Percentiles rank a stretch among this genome's conserved stretches.
These are phyloP conservation scores for Paradoxurus hermaphroditus DNA, from an alignment of 2,113 vertebrate species.

Conservation along the genomic window DNA sequence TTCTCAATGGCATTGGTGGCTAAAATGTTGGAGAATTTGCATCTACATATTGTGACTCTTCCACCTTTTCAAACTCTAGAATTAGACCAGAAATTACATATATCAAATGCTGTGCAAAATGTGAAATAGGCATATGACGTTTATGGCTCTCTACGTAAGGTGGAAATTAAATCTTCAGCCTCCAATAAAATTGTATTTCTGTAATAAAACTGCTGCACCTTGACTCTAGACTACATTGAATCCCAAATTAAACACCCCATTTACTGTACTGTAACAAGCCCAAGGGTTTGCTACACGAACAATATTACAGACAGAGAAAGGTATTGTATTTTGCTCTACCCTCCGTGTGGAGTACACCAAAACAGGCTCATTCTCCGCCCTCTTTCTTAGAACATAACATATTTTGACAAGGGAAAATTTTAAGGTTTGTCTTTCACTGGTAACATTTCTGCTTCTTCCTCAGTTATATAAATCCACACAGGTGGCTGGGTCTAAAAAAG, in stretches of 20 bases:
- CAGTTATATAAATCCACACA: constrained; percentile 74
- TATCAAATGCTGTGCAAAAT: constrained; percentile 68
- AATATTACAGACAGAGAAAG: constrained; percentile 73
- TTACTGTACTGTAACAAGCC: constrained; percentile 80
- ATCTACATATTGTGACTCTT: constrained; percentile 52
- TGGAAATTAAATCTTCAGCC: constrained; percentile 82
- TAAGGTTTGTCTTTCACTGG: constrained; percentile 48
- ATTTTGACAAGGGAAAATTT: constrained; percentile 5
- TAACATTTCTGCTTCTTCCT: constrained; percentile 62
- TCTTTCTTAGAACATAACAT: constrained; percentile 39
- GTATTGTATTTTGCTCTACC: constrained; percentile 73
- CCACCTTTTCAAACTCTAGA: constrained; percentile 68
- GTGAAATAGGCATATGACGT: constrained; percentile 72
- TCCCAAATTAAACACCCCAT: constrained; percentile 85
- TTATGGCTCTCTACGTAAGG: constrained; percentile 63
- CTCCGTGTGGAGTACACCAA: constrained; percentile 59
- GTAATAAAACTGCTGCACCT: constrained; percentile 83
- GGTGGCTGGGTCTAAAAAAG: constrained; percentile 67
- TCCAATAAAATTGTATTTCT: constrained; percentile 81
- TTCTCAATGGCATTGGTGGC: constrained; percentile 34
- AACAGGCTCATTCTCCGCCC: constrained; percentile 42
- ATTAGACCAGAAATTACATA: constrained; percentile 67
- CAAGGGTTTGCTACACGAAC: constrained; percentile 78
- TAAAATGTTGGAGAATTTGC: constrained; percentile 69
- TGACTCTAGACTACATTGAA: constrained; percentile 81